Evolutionary conservation across 2,113 vertebrate species (phyloP), one percentile per base, ranked within the genome.

Genomic region (Pagrus major): DNA sequence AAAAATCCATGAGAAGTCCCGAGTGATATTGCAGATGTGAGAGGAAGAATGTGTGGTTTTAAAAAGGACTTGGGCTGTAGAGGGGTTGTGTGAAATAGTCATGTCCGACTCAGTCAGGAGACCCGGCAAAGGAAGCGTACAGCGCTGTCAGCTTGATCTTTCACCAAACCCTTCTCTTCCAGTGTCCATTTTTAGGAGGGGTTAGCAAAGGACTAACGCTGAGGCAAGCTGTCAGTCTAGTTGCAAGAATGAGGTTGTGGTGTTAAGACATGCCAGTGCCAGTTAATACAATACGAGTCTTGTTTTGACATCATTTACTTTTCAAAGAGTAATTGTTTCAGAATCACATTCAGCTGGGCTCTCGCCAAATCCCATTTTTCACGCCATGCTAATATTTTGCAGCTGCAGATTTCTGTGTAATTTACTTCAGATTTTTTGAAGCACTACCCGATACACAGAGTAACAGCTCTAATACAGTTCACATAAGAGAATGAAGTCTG

Each of bases 41-140:
- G 80, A 64, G 71, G 76, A 78, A 77, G 65, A 84, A 55, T 81
- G 56, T 80, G 64, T 68, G 80, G 78, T 88, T 88, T 88, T 85
- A n/a, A n/a, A 88, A 80, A 90, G 87, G 80, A 86, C 88, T 89
- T 73, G 66, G 68, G 71, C 41, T 86, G 55, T 44, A 76, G 63
- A 78, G 84, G 23, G 6, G 60, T 76, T 78, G 71, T 68, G 70
- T 88, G 84, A 85, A 91, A 91, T 81, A 84, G 71, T 87, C 85
- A 89, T 90, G 84, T 78, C 84, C 65, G 67, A 78, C 72, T 87
- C 78, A 83, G 79, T 79, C 71, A 77, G 58, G 49, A 61, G 78
- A 54, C 66, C 29, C 25, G 18, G 59, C 27, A 23, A n/a, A 65
- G 39, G 41, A 68, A 81, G 80, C 8, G 4, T 23, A 18, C 47